Conservation (phyloP, 1,140 invertebrate species). For the Pseudomyrmex gracilis region DNA sequence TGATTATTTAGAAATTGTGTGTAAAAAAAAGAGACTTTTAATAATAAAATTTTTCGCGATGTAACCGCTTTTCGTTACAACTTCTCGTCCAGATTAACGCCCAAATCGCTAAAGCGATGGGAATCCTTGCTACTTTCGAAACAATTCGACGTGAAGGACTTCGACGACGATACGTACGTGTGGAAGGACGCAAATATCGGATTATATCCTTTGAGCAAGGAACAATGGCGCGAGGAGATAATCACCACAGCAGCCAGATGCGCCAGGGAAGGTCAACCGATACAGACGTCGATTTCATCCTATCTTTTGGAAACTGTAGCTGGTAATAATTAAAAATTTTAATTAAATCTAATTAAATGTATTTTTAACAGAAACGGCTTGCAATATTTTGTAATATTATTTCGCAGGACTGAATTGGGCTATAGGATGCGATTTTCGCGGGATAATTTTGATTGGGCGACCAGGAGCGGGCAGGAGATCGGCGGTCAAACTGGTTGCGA, state of each 20-base stretch:
- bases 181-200: conserved; percentile 76
- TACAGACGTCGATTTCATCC: conserved; percentile 76
- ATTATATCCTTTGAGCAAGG: conserved; percentile 70
- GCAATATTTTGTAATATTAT: conserved; percentile 14
- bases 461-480: conserved; percentile 92
- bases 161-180: conserved; percentile 76
- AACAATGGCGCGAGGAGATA: conserved; percentile 81
- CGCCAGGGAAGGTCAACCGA: conserved; percentile 80
- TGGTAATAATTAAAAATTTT: conserved; percentile 64
- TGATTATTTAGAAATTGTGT: not conserved
- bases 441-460: conserved; percentile 90
- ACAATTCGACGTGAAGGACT: conserved; percentile 45
- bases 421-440: conserved; percentile 76
- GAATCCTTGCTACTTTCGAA: conserved; percentile 76
- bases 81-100: conserved; percentile 68
- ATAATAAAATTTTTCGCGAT: no score
- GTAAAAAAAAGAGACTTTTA: not conserved
- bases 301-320: conserved; percentile 78
- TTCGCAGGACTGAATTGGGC: conserved; percentile 79
- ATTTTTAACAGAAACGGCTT: not conserved
- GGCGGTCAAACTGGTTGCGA: conserved; percentile 90
- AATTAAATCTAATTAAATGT: conserved; percentile 33
- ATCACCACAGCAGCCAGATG: conserved; percentile 78
- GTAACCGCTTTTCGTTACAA: not conserved
- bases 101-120: conserved; percentile 76